Evolutionary conservation across 2,888 invertebrate genomes (phyloP), one percentile per base, ranked within the genome.

Genomic region (Temnothorax rugatulus): DNA sequence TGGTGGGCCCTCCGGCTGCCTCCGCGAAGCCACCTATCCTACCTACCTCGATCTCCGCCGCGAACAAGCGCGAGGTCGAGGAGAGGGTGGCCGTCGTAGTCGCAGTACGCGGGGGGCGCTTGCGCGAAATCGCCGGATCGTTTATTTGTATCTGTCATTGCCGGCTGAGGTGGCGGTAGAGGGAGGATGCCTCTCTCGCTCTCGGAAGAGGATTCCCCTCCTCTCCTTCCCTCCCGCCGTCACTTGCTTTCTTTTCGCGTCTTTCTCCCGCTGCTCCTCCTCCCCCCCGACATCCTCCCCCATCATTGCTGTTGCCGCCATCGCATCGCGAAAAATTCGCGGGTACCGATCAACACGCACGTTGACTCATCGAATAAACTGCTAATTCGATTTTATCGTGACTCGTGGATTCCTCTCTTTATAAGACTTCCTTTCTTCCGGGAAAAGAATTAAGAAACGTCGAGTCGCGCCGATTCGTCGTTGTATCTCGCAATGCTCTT

Each of bases 81-180:
- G 38, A 74, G 57, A 50, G 63, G 64, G 74, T 50, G 69, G 86
- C 83, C 50, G 88, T 75, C 71, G 82, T 57, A 25, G 76, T 50
- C 44, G 75, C 47, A 86, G 86, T 84, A n/a, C 86, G 88, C 82
- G 86, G 88, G 89, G 66, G 87, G 94, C 94, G 94, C 94, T 91
- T 94, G 94, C 94, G 94, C 94, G 87, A 86, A 90, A 91, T 91
- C 90, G 89, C 89, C 83, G 91, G 92, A 93, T 94, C 94, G 93
- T 94, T 94, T 94, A 94, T 94, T 94, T 94, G 94, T 94, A 94
- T 94, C 94, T 94, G 94, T 94, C 94, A 94, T 94, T 94, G 94
- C 94, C 91, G 91, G 91, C 90, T 91, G 88, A 87, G 89, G 89
- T 66, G 85, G 83, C 41, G 63, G 86, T 85, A 66, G 86, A 88